Percentiles rank a stretch among this genome's conserved stretches.
Conservation (phyloP, 30 jellyfish, hydroid and myxozoan genomes). For the Chrysaora quinquecirrha region DNA sequence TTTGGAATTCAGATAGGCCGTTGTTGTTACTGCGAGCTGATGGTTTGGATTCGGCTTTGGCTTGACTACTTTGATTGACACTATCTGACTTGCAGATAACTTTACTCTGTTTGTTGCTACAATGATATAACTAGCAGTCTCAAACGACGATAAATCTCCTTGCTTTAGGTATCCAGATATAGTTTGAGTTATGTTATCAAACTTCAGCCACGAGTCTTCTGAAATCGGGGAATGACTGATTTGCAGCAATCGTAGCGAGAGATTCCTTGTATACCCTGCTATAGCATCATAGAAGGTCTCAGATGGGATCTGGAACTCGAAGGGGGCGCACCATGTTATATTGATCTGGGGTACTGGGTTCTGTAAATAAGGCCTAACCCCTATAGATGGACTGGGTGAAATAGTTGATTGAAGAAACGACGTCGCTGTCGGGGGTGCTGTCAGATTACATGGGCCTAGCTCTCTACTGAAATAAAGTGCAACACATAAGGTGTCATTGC, state of each 20-base stretch:
- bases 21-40: slow-evolving; percentile 44
- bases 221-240: slow-evolving; percentile 27
- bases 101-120: slow-evolving; percentile 78
- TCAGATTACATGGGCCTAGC: slow-evolving; percentile 43
- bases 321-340: slow-evolving; percentile 59
- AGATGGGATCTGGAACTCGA: slow-evolving; percentile 46
- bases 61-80: slow-evolving; percentile 2
- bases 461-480: slow-evolving; percentile 3
- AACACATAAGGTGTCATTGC: slow-evolving; percentile 68
- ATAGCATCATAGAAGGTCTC: slow-evolving; percentile 46
- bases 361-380: slow-evolving; percentile 22
- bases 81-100: slow-evolving; percentile 23
- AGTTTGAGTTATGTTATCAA: slow-evolving; percentile 63
- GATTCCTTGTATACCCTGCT: slow-evolving; percentile 72
- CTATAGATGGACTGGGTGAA: slow-evolving; percentile 36
- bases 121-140: slow-evolving; percentile 1
- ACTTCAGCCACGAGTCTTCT: slow-evolving; percentile 63
- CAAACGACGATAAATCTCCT: slow-evolving; percentile 29
- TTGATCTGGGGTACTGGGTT: slow-evolving; percentile 31
- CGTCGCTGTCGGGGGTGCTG: slow-evolving; percentile 8
- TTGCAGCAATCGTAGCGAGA: slow-evolving; percentile 34
- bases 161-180: slow-evolving; percentile 58
- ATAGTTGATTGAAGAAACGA: not conserved
- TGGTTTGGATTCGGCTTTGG: slow-evolving; percentile 57
- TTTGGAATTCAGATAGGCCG: slow-evolving; percentile 21